Evolutionary conservation across 2,797 vertebrate genomes (phyloP).

Genomic region (Apogon talboti): DNA sequence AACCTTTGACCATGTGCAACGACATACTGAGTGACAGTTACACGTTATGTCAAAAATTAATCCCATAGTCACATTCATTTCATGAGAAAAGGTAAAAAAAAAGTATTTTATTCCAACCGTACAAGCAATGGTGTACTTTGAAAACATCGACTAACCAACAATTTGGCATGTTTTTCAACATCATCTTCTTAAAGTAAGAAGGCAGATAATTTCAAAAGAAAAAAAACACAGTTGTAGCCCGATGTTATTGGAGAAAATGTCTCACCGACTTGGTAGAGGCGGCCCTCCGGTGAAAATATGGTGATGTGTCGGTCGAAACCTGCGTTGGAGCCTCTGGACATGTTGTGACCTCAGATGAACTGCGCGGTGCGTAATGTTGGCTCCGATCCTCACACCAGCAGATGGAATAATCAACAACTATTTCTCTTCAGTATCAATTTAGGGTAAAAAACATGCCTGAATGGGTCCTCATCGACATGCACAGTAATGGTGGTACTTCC

Average conservation of each 20-base stretch:
- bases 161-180: too few relatives aligned
- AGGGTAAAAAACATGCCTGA: conserved; percentile 1
- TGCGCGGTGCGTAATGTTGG: neutral
- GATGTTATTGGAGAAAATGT: neutral
- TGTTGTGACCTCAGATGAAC: conserved; percentile 59
- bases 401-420: neutral
- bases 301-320: conserved; percentile 89
- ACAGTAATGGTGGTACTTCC: conserved; percentile 46
- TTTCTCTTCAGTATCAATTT: neutral
- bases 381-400: neutral
- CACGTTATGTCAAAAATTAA: too few relatives aligned
- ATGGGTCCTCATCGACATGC: conserved; percentile 1
- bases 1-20: too few relatives aligned
- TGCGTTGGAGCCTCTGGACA: conserved; percentile 86
- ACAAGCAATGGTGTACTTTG: too few relatives aligned
- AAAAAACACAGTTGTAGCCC: too few relatives aligned
- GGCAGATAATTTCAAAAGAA: too few relatives aligned
- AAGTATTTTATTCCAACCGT: too few relatives aligned
- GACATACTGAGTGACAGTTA: too few relatives aligned
- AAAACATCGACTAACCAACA: too few relatives aligned
- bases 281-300: conserved; percentile 87
- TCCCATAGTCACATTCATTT: too few relatives aligned
- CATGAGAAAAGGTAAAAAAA: too few relatives aligned
- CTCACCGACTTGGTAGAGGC: conserved; percentile 88
- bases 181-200: too few relatives aligned